Evolutionary conservation across 2,113 vertebrate species (phyloP).

Genomic region (Chaetops frenatus): DNA sequence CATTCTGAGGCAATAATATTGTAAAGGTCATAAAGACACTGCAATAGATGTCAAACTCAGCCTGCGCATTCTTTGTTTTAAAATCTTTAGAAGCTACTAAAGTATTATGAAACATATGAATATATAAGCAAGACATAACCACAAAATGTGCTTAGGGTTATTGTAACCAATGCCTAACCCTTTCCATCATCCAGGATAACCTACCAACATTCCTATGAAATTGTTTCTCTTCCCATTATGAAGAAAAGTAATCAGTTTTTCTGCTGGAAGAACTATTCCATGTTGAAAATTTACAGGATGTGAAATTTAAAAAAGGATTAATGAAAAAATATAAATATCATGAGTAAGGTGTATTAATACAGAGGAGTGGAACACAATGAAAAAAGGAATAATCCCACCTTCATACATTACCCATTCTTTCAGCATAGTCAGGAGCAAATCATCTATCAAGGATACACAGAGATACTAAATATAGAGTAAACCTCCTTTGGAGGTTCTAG

Average conservation of each 20-base stretch:
- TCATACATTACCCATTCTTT: background rate
- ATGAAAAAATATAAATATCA: background rate
- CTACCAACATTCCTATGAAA: background rate
- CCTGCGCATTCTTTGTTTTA: background rate
- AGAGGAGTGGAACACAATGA: background rate
- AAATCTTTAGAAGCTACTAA: background rate
- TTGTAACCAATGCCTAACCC: background rate
- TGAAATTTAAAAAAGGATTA: background rate
- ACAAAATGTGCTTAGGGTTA: background rate
- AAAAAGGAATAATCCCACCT: background rate
- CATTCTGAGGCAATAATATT: background rate
- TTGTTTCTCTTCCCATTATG: background rate
- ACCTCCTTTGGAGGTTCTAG: background rate
- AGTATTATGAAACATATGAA: background rate
- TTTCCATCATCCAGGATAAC: background rate
- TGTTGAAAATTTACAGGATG: background rate
- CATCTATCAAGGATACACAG: background rate
- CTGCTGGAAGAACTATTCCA: background rate
- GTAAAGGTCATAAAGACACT: background rate
- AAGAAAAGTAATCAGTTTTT: background rate
- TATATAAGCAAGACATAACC: background rate
- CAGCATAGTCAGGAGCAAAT: background rate
- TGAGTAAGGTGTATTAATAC: background rate
- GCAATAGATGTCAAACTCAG: background rate
- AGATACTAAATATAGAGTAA: background rate